Base-by-base conservation (phyloP, 2,797 vertebrate species). In the Arvicola amphibius region DNA sequence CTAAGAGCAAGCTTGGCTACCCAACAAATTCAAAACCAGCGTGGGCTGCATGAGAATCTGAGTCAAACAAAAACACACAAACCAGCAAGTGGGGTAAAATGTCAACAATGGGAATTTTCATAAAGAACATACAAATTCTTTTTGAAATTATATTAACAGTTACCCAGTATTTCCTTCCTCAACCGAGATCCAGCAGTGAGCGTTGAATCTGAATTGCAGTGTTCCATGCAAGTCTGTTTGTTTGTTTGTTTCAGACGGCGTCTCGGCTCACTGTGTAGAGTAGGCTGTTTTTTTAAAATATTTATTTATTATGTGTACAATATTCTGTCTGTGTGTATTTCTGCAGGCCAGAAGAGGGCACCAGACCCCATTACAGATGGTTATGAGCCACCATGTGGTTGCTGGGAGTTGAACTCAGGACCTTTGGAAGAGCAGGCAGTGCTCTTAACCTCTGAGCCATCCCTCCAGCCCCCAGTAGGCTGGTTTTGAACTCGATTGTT, bases 141-240 rank as follows among this genome's bases (percentile, higher is more conserved):
- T 76, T 65, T 87, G 78, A 79, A 51, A 90, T 92, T 71, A 46
- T 71, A 89, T 29, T 85, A 91, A 88, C 80, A 91, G 48, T 93
- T 88, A 71, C 13, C 16, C 65, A 87, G 89, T 34, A 51, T 11
- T 37, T 34, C 32, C 12, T 46, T 37, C 46, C 14, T 53, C 79
- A 84, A 81, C 40, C 29, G 90, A 94, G 92, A 61, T 78, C 27
- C 86, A 93, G 74, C 90, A 93, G 56, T 10, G 88, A 92, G 79
- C 83, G 86, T 87, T 67, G 51, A 96, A 40, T 89, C 25, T 84
- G 90, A 94, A 94, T 94, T 92, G 94, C 71, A 92, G 83, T 94
- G 73, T 48, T 93, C 71, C 78, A 27, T 37, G 27, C 59, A 92
- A 71, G 53, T 17, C 56, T 91, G 43, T 32, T 59, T 37, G 56